Evolutionary conservation across 2,888 invertebrate genomes (phyloP).

Genomic region (Antitype chi): DNA sequence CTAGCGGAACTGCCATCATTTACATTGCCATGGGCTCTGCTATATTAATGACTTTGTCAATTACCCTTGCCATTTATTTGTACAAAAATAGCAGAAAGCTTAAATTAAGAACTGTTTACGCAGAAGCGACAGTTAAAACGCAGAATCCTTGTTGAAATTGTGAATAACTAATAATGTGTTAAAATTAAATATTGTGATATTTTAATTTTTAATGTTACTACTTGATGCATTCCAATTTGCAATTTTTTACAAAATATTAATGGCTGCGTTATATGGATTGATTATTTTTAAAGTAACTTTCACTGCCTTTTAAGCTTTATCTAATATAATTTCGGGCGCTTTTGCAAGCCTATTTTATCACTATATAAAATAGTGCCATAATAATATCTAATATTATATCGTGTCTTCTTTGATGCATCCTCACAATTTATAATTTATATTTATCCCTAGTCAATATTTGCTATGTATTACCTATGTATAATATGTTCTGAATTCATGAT

Average conservation of each 20-base stretch:
- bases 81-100: conserved; percentile 72
- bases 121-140: conserved; percentile 25
- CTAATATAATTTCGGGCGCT: conserved; percentile 71
- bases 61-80: conserved; percentile 75
- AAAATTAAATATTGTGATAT: conserved; percentile 78
- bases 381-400: conserved; percentile 58
- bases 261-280: conserved; percentile 71
- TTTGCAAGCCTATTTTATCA: conserved; percentile 83
- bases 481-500: conserved; percentile 65
- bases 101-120: conserved; percentile 58
- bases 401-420: conserved; percentile 71
- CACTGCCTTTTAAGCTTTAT: conserved; percentile 85
- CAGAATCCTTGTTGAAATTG: conserved; percentile 66
- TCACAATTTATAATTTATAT: conserved; percentile 72
- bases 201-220: conserved; percentile 67
- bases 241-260: conserved; percentile 64
- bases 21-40: conserved; percentile 79
- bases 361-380: conserved; percentile 88
- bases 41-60: conserved; percentile 74
- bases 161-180: conserved; percentile 68
- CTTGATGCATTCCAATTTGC: conserved; percentile 64
- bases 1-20: conserved; percentile 65
- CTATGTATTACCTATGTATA: conserved; percentile 57
- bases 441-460: conserved; percentile 81
- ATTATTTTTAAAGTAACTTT: conserved; percentile 63